These are phyloP conservation scores for Poeciliopsis paucimaculata DNA, from an alignment of 2,797 vertebrate genomes.

Conservation along the genomic window DNA sequence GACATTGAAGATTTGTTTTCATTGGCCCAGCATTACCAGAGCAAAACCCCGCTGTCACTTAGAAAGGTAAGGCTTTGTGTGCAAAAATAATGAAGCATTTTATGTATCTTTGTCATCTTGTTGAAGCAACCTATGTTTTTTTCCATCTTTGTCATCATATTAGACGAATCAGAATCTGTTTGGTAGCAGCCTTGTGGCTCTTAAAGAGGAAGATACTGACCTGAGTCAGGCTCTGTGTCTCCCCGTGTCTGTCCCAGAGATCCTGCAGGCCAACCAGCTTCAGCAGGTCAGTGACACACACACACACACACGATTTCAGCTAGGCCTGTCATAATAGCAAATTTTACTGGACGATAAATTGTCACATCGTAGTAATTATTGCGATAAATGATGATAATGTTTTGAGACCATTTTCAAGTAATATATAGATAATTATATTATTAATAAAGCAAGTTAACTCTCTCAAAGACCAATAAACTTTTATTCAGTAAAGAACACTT, in stretches of 20 bases:
- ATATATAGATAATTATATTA: no score
- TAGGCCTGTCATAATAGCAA: neutral
- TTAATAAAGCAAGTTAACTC: no score
- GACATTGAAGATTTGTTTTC: conserved; percentile 96
- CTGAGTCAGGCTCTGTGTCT: conserved; percentile 96
- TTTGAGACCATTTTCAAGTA: no score
- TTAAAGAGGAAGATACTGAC: conserved; percentile 96
- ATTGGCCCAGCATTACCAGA: conserved; percentile 96
- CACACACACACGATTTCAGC: neutral
- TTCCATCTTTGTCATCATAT: conserved; percentile 10
- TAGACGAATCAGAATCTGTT: conserved; percentile 98
- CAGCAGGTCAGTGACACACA: conserved; percentile 83
- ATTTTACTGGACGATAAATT: no score
- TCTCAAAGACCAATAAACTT: no score
- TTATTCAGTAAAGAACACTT: no score
- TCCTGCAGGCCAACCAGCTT: conserved; percentile 97
- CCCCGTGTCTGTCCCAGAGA: conserved; percentile 94
- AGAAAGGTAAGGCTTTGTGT: conserved; percentile 85
- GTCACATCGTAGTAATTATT: no score
- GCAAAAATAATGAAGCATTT: neutral
- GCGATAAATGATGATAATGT: no score
- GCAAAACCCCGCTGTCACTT: conserved; percentile 95
- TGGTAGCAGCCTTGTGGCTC: conserved; percentile 93
- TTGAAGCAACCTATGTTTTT: neutral
- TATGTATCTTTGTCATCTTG: neutral